Percentiles rank a stretch among this genome's conserved stretches.
Evolutionary conservation across 2,113 vertebrate species (phyloP).

Genomic region (Scatophagus argus): DNA sequence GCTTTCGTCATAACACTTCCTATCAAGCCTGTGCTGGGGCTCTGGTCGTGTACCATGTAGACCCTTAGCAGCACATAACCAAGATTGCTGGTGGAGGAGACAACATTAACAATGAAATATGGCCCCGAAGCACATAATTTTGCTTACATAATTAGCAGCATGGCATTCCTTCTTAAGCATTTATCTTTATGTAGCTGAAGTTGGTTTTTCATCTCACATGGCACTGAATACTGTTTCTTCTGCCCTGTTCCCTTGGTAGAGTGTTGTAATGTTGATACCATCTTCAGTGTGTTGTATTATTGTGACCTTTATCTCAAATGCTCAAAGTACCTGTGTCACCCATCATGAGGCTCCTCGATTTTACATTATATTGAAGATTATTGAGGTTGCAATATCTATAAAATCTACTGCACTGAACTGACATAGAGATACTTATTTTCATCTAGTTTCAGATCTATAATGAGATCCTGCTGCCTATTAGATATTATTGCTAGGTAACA

Average conservation of each 20-base stretch:
- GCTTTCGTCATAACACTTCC: slow-evolving; percentile 79
- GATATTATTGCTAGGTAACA: slow-evolving; percentile 37
- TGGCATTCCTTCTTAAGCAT: background rate
- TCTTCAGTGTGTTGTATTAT: slow-evolving; percentile 19
- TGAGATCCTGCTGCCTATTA: slow-evolving; percentile 32
- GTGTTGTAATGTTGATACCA: slow-evolving; percentile 19
- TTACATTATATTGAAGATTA: slow-evolving; percentile 16
- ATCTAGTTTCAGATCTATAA: slow-evolving; percentile 14
- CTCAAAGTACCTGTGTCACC: background rate
- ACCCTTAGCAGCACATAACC: slow-evolving; percentile 61
- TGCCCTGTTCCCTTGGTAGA: background rate
- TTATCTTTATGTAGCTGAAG: background rate
- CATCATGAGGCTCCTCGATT: background rate
- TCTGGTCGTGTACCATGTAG: slow-evolving; percentile 63
- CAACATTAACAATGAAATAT: slow-evolving; percentile 39
- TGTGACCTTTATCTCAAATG: slow-evolving; percentile 34
- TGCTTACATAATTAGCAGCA: slow-evolving; percentile 13
- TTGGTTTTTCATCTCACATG: slow-evolving; percentile 1
- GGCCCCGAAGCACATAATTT: slow-evolving; percentile 21
- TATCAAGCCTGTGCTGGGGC: slow-evolving; percentile 55
- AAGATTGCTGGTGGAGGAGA: slow-evolving; percentile 53
- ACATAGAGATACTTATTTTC: slow-evolving; percentile 5
- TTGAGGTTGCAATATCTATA: background rate
- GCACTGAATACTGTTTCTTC: background rate
- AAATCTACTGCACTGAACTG: slow-evolving; percentile 16